Evolutionary conservation across 2,888 invertebrate species (phyloP).

Genomic region (Erpobdella octoculata): DNA sequence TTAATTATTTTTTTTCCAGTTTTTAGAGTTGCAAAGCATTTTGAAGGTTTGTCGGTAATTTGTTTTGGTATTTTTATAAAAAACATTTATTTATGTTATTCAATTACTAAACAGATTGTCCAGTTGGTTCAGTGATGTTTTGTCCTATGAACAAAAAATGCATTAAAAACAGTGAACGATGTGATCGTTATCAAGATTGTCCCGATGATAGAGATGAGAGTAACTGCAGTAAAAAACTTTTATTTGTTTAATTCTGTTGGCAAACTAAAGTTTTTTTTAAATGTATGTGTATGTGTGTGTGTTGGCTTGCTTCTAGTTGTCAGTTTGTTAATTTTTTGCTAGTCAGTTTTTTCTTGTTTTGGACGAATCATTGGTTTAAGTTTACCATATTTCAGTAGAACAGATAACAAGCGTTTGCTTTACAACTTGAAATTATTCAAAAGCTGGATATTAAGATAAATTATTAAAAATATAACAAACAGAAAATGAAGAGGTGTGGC

Average conservation of each 20-base stretch:
- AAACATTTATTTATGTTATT: not conserved
- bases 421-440: no score
- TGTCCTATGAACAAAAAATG: conserved; percentile 20
- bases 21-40: not conserved
- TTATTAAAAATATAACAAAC: no score
- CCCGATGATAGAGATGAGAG: conserved; percentile 28
- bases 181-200: conserved; percentile 28
- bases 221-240: conserved; percentile 21
- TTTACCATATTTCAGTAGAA: no score
- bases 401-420: no score
- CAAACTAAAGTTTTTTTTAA: not conserved
- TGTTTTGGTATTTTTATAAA: not conserved
- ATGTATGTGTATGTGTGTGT: no score
- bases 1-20: not conserved
- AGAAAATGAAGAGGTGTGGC: no score
- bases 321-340: no score
- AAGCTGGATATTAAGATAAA: no score
- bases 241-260: no score
- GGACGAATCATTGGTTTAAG: no score
- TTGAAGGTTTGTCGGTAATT: not conserved
- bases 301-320: no score
- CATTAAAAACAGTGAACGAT: conserved; percentile 11
- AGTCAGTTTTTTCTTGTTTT: no score
- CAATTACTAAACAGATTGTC: conserved; percentile 19
- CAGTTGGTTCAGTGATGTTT: conserved; percentile 5